Percentiles rank a stretch among this genome's conserved stretches.
Evolutionary conservation across 2,888 invertebrate species (phyloP).

Genomic region (Coenonympha glycerion): DNA sequence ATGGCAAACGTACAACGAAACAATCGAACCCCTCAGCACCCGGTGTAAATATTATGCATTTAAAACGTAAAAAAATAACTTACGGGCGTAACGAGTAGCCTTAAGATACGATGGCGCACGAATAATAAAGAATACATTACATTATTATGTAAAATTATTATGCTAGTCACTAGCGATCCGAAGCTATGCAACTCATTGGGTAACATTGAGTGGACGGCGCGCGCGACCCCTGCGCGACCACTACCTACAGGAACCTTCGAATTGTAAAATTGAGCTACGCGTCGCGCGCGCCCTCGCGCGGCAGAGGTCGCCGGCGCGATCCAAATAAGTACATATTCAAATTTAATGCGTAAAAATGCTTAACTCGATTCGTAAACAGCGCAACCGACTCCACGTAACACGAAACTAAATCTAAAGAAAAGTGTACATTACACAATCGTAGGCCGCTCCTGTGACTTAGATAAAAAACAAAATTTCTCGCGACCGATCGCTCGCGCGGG

Average conservation of each 20-base stretch:
- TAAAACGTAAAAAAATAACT: constrained; percentile 43
- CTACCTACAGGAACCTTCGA: constrained; percentile 2
- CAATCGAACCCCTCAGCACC: constrained; percentile 46
- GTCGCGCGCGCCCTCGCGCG: constrained; percentile 1
- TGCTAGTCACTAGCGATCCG: constrained; percentile 64
- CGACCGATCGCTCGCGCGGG: constrained; percentile 31
- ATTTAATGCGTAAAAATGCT: constrained; percentile 51
- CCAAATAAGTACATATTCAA: constrained; percentile 32
- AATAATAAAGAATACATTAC: constrained; percentile 44
- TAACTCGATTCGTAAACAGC: constrained; percentile 57
- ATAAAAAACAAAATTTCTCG: constrained; percentile 35
- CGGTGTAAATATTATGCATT: constrained; percentile 50
- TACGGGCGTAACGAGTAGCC: constrained; percentile 32
- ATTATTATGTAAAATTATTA: constrained; percentile 55
- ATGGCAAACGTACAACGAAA: constrained; percentile 27
- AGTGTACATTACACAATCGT: constrained; percentile 53
- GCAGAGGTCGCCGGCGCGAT: constrained; percentile 39
- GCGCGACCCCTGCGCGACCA: constrained; percentile 1
- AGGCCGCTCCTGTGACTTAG: constrained; percentile 68
- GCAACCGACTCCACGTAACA: constrained; percentile 40
- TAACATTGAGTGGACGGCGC: constrained; percentile 55
- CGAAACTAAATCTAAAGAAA: constrained; percentile 52
- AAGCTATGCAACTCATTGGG: constrained; percentile 64
- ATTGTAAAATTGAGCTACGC: constrained; percentile 9
- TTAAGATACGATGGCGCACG: constrained; percentile 46